Evolutionary conservation across 1,140 invertebrate genomes (phyloP), one percentile per base, ranked within the genome.

Genomic region (Proctacanthus coquilletti): DNA sequence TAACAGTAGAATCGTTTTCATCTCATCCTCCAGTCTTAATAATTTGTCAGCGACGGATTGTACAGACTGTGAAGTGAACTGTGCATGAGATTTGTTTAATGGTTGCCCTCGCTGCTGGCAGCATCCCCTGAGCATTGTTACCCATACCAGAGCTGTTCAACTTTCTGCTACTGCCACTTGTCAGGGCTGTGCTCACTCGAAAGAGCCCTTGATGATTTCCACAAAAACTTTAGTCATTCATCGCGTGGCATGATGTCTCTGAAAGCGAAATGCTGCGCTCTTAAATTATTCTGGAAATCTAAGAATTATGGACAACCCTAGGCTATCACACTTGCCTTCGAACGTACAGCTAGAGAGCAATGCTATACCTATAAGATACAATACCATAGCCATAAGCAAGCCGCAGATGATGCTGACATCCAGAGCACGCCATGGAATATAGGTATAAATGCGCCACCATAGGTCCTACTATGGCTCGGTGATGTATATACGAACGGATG

Each of bases 31-130:
- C 18, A 18, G 18, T 34, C 32, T 34, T 34, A 34, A 34, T 34
- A 34, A 34, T 34, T 34, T 34, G 32, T 34, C 32, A 34, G 32
- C 32, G 32, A 34, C 32, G 32, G 32, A 34, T 34, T 34, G 32
- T 34, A 18, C 32, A 34, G 32, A 34, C 32, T 34, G 32, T 34
- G 32, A 34, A 34, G 32, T 34, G 32, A 34, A 34, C 32, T 34
- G 32, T 34, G 32, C 32, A 34, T 17, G 32, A 34, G 32, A 34
- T 34, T 34, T 34, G 32, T 34, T 34, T 34, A 34, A 34, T 34
- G 32, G 32, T 34, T 34, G 32, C 32, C 32, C 32, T 34, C 32
- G 18, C 32, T 34, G 14, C 32, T 34, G 32, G 14, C 18, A 18
- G 11, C 11, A 34, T 13, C 11, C 17, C 6, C 31, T 8, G 4